phyloP scores from a whole-genome alignment of 2,888 invertebrate genomes.

The Andrena haemorrhoa region DNA sequence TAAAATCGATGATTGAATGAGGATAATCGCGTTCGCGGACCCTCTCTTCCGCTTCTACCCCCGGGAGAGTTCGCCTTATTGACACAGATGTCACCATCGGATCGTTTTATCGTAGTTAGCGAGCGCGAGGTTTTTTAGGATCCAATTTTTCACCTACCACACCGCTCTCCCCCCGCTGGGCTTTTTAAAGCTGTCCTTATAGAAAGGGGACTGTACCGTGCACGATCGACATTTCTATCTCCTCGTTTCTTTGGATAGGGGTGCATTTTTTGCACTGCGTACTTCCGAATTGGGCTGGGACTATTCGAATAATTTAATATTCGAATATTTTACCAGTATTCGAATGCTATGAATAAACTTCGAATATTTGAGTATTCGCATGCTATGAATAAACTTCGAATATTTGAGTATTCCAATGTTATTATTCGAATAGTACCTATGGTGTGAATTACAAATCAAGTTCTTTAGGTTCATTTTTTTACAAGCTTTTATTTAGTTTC shows the following conservation, averaged over 20 bases:
- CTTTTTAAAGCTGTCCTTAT: constrained; percentile 4
- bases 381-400: too few species aligned
- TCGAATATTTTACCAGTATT: too few species aligned
- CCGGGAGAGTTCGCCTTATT: constrained; percentile 82
- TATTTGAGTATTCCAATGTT: too few species aligned
- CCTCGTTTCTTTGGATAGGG: neutral
- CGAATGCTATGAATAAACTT: too few species aligned
- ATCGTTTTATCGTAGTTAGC: constrained; percentile 78
- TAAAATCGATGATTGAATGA: constrained; percentile 84
- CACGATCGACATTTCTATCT: neutral
- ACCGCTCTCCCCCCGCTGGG: neutral
- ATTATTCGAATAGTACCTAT: too few species aligned
- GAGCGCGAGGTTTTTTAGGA: constrained; percentile 67
- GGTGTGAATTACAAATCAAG: too few species aligned
- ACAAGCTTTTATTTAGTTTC: too few species aligned
- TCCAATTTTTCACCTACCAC: constrained; percentile 59
- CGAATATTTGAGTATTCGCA: too few species aligned
- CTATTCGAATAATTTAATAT: too few species aligned
- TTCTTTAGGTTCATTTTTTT: too few species aligned
- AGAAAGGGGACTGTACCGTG: neutral
- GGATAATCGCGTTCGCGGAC: constrained; percentile 78
- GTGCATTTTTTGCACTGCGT: neutral
- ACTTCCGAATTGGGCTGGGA: too few species aligned
- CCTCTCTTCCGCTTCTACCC: constrained; percentile 68
- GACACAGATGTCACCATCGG: constrained; percentile 83